Base-by-base conservation (phyloP, 2,888 invertebrate species). In the Phyllotreta cruciferae region DNA sequence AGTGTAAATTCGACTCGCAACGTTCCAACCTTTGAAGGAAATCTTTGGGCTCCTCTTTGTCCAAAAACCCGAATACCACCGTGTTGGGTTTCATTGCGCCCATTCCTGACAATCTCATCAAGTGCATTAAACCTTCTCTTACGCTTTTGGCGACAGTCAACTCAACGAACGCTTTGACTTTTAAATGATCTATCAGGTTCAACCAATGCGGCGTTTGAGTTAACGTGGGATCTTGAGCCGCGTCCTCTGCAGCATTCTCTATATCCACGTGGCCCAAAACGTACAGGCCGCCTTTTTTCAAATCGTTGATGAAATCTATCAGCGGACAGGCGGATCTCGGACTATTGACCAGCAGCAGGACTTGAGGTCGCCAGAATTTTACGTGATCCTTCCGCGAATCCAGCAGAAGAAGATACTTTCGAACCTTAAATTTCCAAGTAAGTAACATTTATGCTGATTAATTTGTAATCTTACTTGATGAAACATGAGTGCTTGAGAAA, bases 1-100 rank as follows among this genome's bases (percentile, higher is more conserved):
- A 24, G 24, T 3, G 24, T 24, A 24, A 24, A 24, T 4, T 24
- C 24, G 24, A 24, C 24, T 4, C 4, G 24, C 24, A 24, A 54
- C 49, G 41, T 49, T 34, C 10, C 14, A 71, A 90, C 90, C 85
- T 86, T 66, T 87, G 85, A 66, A 96, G 91, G 81, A 94, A 94
- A 78, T 97, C 94, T 41, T 83, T 82, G 0, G 92, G 91, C 24
- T 87, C 85, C 77, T 74, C 66, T 7, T 87, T 85, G 56, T 98
- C 98, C 69, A 94, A 88, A 83, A 97, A 99, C 11, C 98, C 98
- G 49, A 99, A 83, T 38, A 98, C 87, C 63, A 98, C 94, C 0
- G 98, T 98, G 78, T 99, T 99, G 0, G 98, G 98, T 80, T 98
- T 98, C 98, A 99, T 98, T 9, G 98, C 99, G 0, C 99, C 99